These are phyloP conservation scores for Pseudochirops corinnae DNA, from an alignment of 2,797 vertebrate species.

Conservation along the genomic window DNA sequence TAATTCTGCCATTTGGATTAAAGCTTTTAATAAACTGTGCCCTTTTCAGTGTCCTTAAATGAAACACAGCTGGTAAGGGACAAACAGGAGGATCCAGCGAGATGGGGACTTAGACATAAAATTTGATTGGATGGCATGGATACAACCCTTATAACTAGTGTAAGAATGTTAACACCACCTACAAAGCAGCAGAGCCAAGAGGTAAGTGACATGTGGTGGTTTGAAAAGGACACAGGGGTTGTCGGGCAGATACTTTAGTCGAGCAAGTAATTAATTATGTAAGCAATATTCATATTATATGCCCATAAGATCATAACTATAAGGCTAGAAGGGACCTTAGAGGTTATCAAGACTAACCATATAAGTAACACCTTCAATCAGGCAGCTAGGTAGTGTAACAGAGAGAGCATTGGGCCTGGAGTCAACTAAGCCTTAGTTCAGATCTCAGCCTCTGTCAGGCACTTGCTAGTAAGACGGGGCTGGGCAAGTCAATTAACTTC, in stretches of 20 bases:
- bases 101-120: background rate
- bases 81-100: background rate
- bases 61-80: background rate
- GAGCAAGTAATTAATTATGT: background rate
- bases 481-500: no score
- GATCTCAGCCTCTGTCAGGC: no score
- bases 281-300: background rate
- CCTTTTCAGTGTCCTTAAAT: background rate
- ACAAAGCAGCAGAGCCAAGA: background rate
- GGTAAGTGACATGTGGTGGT: background rate
- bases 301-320: background rate
- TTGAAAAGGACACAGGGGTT: background rate
- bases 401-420: background rate
- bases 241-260: background rate
- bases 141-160: background rate
- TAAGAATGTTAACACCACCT: background rate
- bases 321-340: no score
- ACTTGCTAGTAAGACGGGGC: no score
- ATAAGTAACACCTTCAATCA: no score
- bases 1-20: constrained; percentile 2
- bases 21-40: background rate
- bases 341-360: no score
- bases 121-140: background rate
- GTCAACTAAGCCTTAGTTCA: background rate
- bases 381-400: background rate